A percentile compares a stretch with the other conserved stretches of the same genome.
Conservation (phyloP, 2,797 vertebrate species). For the Notoglanidium macrostoma region DNA sequence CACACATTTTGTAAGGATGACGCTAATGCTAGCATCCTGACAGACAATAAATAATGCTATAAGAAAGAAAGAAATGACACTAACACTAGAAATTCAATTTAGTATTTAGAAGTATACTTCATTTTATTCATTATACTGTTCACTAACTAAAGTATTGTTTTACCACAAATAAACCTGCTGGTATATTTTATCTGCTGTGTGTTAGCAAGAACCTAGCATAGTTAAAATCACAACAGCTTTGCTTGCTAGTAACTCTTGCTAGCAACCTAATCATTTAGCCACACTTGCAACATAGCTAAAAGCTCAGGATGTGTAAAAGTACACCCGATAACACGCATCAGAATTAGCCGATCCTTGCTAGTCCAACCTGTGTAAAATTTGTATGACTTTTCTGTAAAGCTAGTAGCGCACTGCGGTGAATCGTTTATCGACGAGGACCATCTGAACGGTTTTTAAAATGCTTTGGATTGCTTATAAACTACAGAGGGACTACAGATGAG, state of each 20-base stretch:
- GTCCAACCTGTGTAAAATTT: background rate
- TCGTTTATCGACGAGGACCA: constrained; percentile 34
- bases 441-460: constrained; percentile 51
- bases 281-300: background rate
- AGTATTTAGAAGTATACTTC: background rate
- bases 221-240: background rate
- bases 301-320: background rate
- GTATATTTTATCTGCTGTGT: background rate
- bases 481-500: constrained; percentile 35
- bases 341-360: background rate
- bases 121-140: background rate
- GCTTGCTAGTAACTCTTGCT: background rate
- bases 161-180: too few species aligned
- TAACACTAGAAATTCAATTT: background rate
- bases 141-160: background rate
- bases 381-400: background rate
- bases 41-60: background rate
- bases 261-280: background rate
- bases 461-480: constrained; percentile 51
- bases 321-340: background rate
- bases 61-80: background rate
- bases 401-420: background rate
- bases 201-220: background rate
- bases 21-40: background rate
- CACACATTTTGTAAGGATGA: background rate